phyloP scores from a whole-genome alignment of 2,113 vertebrate species.

The Otocyon megalotis region DNA sequence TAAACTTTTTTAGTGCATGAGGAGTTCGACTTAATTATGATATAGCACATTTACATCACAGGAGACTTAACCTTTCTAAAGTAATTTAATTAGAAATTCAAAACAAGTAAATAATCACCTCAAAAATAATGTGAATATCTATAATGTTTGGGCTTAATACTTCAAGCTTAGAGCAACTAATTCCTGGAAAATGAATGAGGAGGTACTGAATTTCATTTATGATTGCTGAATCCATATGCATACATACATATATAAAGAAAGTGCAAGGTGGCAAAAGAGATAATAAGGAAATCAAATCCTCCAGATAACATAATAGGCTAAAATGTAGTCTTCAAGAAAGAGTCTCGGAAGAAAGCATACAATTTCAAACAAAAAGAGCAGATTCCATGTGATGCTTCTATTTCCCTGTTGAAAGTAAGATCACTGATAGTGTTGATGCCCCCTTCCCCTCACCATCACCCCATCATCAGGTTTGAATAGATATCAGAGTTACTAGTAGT shows the following conservation, averaged over 20 bases:
- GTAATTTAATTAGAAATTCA: background rate
- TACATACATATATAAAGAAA: background rate
- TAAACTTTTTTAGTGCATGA: background rate
- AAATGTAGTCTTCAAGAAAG: background rate
- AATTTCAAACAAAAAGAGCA: background rate
- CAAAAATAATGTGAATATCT: background rate
- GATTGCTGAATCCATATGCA: background rate
- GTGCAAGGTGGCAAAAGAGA: background rate
- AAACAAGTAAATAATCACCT: background rate
- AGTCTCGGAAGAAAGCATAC: background rate
- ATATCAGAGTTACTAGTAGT: background rate
- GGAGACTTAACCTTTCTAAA: background rate
- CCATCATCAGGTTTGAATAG: background rate
- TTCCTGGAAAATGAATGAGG: slow-evolving; percentile 33
- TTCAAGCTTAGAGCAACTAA: background rate
- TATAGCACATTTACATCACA: background rate
- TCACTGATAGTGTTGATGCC: background rate
- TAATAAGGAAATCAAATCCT: background rate
- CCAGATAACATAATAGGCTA: background rate
- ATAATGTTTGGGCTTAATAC: background rate
- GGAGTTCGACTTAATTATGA: background rate
- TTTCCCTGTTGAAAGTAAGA: background rate
- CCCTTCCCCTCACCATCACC: fast-evolving
- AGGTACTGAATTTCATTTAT: background rate
- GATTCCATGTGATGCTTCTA: background rate